Conservation (phyloP, 2,797 vertebrate genomes). For the Schizopygopsis pylzovi region DNA sequence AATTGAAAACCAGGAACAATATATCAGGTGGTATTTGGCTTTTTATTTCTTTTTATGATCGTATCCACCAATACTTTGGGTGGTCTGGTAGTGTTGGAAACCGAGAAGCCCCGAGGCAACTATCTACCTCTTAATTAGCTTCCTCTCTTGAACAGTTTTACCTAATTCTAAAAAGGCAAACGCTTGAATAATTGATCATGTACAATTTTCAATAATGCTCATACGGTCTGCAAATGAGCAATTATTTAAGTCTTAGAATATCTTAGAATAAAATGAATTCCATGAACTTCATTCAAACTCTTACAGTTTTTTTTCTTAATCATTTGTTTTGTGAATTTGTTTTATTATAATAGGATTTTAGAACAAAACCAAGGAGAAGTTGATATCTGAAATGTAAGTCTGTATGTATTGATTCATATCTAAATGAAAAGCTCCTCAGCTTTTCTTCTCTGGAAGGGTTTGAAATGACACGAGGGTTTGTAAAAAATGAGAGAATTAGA, state of each 20-base stretch:
- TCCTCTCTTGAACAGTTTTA: not conserved
- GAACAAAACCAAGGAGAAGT: not conserved
- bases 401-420: not conserved
- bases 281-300: not conserved
- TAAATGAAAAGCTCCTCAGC: not conserved
- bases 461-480: not conserved
- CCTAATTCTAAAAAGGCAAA: too few relatives aligned
- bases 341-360: not conserved
- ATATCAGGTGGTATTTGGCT: too few relatives aligned
- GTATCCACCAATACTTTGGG: not conserved
- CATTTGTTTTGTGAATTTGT: not conserved
- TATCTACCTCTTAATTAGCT: not conserved
- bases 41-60: too few relatives aligned
- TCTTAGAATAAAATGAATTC: not conserved
- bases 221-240: not conserved
- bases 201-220: not conserved
- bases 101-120: not conserved
- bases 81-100: not conserved
- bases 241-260: not conserved
- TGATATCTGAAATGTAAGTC: not conserved
- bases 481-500: not conserved
- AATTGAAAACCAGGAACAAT: too few relatives aligned
- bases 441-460: not conserved
- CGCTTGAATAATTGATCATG: not conserved
- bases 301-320: not conserved